Conservation (phyloP, 1,140 invertebrate genomes). For the Centruroides vittatus region DNA sequence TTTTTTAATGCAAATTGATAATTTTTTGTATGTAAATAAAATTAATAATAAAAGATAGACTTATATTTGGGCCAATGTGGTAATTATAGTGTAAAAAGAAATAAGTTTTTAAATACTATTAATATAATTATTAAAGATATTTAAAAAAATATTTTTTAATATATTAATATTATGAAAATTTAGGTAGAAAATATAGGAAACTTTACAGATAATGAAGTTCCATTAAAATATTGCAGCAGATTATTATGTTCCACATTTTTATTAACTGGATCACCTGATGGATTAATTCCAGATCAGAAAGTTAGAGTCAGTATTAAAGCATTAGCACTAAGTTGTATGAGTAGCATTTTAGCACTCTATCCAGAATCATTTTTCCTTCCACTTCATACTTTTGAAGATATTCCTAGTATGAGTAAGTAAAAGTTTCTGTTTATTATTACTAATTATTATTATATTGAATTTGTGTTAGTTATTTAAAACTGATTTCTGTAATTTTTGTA, state of each 20-base stretch:
- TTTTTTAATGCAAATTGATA: no score
- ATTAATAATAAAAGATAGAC: no score
- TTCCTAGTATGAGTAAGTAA: neutral
- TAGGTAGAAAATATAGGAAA: constrained; percentile 41
- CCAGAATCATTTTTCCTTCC: constrained; percentile 50
- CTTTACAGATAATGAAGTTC: constrained; percentile 45
- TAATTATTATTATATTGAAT: no score
- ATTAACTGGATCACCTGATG: constrained; percentile 43
- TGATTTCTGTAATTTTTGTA: no score
- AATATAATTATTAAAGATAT: no score
- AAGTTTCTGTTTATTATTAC: neutral
- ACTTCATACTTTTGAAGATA: constrained; percentile 23
- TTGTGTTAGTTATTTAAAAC: no score
- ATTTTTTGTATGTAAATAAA: no score
- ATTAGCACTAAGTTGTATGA: constrained; percentile 57
- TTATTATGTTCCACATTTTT: constrained; percentile 59
- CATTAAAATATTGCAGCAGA: constrained; percentile 56
- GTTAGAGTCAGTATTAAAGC: constrained; percentile 73
- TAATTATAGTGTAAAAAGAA: no score
- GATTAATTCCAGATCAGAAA: constrained; percentile 44
- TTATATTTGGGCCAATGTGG: no score
- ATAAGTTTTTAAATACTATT: no score
- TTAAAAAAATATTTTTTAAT: no score
- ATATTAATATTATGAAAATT: neutral
- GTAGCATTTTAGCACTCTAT: constrained; percentile 47